phyloP scores from a whole-genome alignment of 1,140 invertebrate species.

The Drosophila watanabei region DNA sequence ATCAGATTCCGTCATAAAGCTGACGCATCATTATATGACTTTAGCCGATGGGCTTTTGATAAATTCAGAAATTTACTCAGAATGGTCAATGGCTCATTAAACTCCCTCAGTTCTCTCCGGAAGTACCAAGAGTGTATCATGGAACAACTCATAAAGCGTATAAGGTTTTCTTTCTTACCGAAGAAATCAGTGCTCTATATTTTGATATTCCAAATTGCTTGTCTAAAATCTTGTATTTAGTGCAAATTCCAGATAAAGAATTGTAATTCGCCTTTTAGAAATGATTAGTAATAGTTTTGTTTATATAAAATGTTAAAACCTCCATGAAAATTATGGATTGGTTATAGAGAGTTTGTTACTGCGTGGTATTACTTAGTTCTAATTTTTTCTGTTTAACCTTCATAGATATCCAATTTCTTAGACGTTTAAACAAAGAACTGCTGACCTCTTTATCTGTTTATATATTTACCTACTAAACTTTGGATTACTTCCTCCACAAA shows the following conservation, averaged over 20 bases:
- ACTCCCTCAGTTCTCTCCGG: not conserved
- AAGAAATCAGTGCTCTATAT: not conserved
- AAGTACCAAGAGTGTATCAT: not conserved
- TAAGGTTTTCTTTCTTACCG: not conserved
- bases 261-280: not conserved
- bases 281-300: not conserved
- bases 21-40: slow-evolving; percentile 14
- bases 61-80: slow-evolving; percentile 3
- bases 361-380: too few relatives aligned
- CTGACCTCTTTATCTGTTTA: not conserved
- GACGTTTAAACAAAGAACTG: not conserved
- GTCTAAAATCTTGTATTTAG: too few relatives aligned
- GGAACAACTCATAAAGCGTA: not conserved
- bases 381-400: not conserved
- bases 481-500: not conserved
- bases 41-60: slow-evolving; percentile 1
- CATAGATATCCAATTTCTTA: not conserved
- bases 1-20: not conserved
- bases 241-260: not conserved
- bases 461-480: not conserved
- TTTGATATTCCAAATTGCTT: not conserved
- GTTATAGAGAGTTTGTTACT: not conserved
- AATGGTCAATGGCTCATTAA: slow-evolving; percentile 19
- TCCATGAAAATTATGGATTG: not conserved
- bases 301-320: not conserved